phyloP scores from a whole-genome alignment of 1,140 invertebrate species.

The Micrasema minimum region DNA sequence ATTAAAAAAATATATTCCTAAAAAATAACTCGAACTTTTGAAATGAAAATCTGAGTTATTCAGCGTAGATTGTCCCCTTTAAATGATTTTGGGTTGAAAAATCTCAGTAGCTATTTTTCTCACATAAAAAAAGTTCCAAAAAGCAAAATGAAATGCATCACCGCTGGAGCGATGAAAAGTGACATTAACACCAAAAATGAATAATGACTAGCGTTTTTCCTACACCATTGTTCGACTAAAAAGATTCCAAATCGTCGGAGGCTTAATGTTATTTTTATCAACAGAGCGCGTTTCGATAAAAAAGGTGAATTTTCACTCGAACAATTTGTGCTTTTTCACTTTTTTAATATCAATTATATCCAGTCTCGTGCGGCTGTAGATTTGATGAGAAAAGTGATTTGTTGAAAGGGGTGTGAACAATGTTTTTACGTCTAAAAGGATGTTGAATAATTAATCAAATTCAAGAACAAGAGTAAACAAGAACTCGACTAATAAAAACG shows the following conservation, averaged over 20 bases:
- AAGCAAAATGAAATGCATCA: slow-evolving; percentile 44
- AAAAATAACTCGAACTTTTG: slow-evolving; percentile 3
- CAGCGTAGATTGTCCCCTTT: not conserved
- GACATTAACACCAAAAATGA: slow-evolving; percentile 49
- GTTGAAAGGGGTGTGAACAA: slow-evolving; percentile 20
- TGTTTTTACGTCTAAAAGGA: slow-evolving; percentile 19
- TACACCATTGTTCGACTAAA: slow-evolving; percentile 45
- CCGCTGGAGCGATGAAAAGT: slow-evolving; percentile 38
- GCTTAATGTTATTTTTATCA: slow-evolving; percentile 45
- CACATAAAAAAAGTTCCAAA: not conserved
- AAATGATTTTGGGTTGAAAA: not conserved
- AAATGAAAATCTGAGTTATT: no score
- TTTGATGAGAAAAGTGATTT: slow-evolving; percentile 36
- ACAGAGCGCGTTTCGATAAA: slow-evolving; percentile 22
- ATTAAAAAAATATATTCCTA: not conserved
- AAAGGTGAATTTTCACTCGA: slow-evolving; percentile 34
- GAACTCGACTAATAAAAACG: not conserved
- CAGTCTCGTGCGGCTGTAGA: slow-evolving; percentile 23
- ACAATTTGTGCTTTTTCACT: slow-evolving; percentile 37
- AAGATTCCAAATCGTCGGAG: slow-evolving; percentile 45
- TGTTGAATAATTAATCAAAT: slow-evolving; percentile 11
- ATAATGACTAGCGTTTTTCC: slow-evolving; percentile 47
- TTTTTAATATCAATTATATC: slow-evolving; percentile 40
- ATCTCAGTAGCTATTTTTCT: slow-evolving; percentile 20
- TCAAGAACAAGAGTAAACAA: not conserved